phyloP scores from a whole-genome alignment of 2,888 invertebrate genomes.

The Acanthosepion pharaonis region DNA sequence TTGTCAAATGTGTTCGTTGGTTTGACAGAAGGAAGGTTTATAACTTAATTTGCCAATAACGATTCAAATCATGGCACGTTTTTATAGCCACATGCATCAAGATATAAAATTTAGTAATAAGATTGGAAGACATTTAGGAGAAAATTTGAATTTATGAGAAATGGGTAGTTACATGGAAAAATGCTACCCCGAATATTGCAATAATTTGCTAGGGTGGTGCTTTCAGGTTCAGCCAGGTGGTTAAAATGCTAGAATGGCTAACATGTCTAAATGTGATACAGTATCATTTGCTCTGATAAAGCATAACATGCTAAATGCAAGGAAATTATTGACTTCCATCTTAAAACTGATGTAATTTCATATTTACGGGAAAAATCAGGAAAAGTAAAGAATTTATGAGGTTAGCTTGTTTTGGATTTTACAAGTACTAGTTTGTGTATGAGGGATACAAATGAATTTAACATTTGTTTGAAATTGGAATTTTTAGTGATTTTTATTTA shows the following conservation, averaged over 20 bases:
- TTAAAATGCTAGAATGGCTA: neutral
- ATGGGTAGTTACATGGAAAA: neutral
- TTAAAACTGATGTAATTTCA: too few relatives aligned
- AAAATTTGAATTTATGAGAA: slow-evolving; percentile 20
- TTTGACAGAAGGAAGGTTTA: slow-evolving; percentile 10
- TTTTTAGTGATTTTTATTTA: too few relatives aligned
- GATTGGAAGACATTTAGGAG: neutral
- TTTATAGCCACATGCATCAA: slow-evolving; percentile 14
- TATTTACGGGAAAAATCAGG: too few relatives aligned
- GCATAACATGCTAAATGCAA: too few relatives aligned
- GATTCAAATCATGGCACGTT: slow-evolving; percentile 13
- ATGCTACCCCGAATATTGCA: neutral
- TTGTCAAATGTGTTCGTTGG: neutral
- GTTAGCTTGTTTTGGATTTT: too few relatives aligned
- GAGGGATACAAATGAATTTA: too few relatives aligned
- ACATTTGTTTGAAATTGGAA: too few relatives aligned
- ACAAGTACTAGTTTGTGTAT: too few relatives aligned
- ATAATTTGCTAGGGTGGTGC: neutral
- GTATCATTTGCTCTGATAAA: too few relatives aligned
- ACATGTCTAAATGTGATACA: neutral
- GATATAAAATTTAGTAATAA: slow-evolving; percentile 21
- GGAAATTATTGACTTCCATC: too few relatives aligned
- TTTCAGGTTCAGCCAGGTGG: neutral
- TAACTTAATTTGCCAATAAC: neutral
- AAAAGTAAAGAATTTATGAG: too few relatives aligned